phyloP scores from a whole-genome alignment of 2,888 invertebrate genomes.

The Lacanobia wlatinum region DNA sequence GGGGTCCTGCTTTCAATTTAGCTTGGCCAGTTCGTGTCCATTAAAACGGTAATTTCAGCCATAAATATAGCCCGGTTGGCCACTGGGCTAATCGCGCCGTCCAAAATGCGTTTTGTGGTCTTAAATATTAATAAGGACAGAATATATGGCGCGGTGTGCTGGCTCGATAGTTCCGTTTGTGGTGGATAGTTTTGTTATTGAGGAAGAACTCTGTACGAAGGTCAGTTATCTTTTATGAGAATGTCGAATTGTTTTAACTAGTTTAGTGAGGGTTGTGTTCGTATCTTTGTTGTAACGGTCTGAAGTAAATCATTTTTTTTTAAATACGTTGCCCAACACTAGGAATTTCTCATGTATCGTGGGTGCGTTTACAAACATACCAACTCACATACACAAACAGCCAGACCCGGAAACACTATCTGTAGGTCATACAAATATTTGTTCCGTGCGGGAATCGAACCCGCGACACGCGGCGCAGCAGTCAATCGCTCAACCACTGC shows the following conservation, averaged over 20 bases:
- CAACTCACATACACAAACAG: too few species aligned
- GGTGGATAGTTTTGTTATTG: conserved; percentile 37
- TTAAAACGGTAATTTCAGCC: conserved; percentile 73
- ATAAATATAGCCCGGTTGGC: conserved; percentile 71
- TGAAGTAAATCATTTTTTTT: background rate
- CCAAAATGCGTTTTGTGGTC: conserved; percentile 68
- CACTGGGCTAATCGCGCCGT: conserved; percentile 70
- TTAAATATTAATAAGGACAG: conserved; percentile 69
- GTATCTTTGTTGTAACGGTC: background rate
- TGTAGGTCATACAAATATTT: too few species aligned
- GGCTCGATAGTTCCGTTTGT: conserved; percentile 52
- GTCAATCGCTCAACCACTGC: too few species aligned
- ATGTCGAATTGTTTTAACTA: background rate
- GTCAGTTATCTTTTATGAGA: conserved; percentile 19
- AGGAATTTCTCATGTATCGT: too few species aligned
- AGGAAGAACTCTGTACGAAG: background rate
- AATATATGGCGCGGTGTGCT: conserved; percentile 56
- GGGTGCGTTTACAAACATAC: too few species aligned
- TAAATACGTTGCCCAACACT: too few species aligned
- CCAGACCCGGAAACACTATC: too few species aligned
- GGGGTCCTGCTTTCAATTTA: conserved; percentile 72
- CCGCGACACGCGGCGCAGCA: too few species aligned
- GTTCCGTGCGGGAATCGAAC: too few species aligned
- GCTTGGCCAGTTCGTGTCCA: conserved; percentile 71
- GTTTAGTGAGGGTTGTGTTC: background rate